Base-by-base conservation (phyloP, 23 tunicate species). In the Halocynthia aurantium region DNA sequence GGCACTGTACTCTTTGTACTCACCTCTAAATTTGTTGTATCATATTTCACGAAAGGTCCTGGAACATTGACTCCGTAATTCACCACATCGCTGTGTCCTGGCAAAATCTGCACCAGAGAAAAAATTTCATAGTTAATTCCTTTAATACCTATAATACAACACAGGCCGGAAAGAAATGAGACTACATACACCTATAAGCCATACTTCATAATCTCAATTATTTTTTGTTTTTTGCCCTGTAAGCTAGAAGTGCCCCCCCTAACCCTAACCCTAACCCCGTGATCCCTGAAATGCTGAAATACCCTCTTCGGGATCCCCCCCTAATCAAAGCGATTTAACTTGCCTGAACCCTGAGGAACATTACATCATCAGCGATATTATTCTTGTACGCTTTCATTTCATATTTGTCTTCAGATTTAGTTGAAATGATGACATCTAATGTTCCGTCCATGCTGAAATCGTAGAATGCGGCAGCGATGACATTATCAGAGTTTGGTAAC, bases 381-480 rank as follows among this genome's bases (percentile, higher is more conserved):
- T 91, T 85, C 56, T 67, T 9, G 77, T 76, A 91, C 6, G 90
- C 97, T 11, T 73, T 70, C 55, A 80, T 78, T 8, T 61, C 11
- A 53, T n/a, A 19, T 22, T 74, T 50, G 7, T 20, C 66, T 53
- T 77, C 65, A 8, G 22, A 55, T 15, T 22, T 55, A 55, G 55
- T 73, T 53, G 97, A 72, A 7, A 85, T 74, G 17, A 91, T 44
- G 10, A 91, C 56, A 76, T 91, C 97, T 52, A 91, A 22, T 15
- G 78, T 52, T 11, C 97, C 97, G 66, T 91, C 87, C 83, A 56
- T 75, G 6, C 63, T 22, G 21, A 91, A 51, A 53, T 85, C 91
- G 60, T 72, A 85, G 51, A 91, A 85, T 6, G 97, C 58, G 9
- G 87, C 86, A 50, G 70, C 53, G 52, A 91, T 55, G 10, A 87